phyloP scores from a whole-genome alignment of 2,113 vertebrate species.

The Datnioides undecimradiatus region DNA sequence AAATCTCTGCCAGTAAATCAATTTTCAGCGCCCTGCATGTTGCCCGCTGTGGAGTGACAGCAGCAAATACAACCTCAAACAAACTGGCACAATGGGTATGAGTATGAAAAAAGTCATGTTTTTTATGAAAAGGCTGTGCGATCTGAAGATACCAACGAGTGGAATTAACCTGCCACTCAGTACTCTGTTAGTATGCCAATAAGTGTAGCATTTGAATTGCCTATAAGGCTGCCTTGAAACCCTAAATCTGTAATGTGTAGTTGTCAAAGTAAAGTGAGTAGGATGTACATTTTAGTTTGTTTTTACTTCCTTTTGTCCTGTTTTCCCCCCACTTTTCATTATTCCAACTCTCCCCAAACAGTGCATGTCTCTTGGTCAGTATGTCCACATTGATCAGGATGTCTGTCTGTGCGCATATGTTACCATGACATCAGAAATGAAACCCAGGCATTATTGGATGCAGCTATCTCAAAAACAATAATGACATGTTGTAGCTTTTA shows the following conservation, averaged over 20 bases:
- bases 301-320: background rate
- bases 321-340: background rate
- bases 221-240: background rate
- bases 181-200: background rate
- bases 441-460: background rate
- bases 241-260: background rate
- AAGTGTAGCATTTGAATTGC: background rate
- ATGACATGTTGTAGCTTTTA: background rate
- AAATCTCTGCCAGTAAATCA: conserved; percentile 81
- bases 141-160: background rate
- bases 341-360: background rate
- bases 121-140: background rate
- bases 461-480: background rate
- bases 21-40: conserved; percentile 71
- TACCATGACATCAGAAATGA: background rate
- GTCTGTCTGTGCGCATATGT: background rate
- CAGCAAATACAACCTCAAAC: conserved; percentile 50
- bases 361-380: background rate
- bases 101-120: background rate
- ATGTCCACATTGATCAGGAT: conserved; percentile 2
- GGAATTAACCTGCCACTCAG: background rate
- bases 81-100: conserved; percentile 20
- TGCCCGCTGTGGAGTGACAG: conserved; percentile 61
- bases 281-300: background rate
- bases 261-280: background rate